phyloP scores from a whole-genome alignment of 2,888 invertebrate genomes.

The Meghimatium bilineatum region DNA sequence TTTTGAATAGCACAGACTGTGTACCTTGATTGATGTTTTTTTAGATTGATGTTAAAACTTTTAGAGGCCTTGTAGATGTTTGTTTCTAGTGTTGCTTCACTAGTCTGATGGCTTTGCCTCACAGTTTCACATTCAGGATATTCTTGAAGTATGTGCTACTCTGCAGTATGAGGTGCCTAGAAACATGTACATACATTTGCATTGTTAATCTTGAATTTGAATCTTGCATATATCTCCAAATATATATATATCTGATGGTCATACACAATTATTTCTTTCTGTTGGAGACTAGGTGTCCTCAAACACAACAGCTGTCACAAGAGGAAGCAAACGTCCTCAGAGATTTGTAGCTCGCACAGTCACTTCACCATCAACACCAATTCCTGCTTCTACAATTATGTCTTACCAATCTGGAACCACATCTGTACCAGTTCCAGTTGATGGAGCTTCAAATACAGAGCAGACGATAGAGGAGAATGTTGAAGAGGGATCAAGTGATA shows the following conservation, averaged over 20 bases:
- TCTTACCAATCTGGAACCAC: conserved; percentile 39
- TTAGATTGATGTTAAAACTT: too few relatives aligned
- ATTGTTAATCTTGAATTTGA: too few relatives aligned
- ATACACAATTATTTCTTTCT: not conserved
- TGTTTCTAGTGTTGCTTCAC: too few relatives aligned
- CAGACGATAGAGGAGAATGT: conserved; percentile 11
- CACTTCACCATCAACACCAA: conserved; percentile 51
- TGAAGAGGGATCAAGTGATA: conserved; percentile 53
- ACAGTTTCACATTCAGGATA: too few relatives aligned
- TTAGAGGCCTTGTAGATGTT: too few relatives aligned
- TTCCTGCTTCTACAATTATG: conserved; percentile 49
- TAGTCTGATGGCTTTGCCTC: too few relatives aligned
- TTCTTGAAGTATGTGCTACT: too few relatives aligned
- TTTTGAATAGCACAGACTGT: too few relatives aligned
- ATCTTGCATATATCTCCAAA: too few relatives aligned
- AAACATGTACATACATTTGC: too few relatives aligned
- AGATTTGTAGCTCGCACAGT: conserved; percentile 51
- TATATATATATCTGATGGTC: not conserved
- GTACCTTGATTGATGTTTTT: too few relatives aligned
- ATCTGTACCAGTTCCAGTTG: conserved; percentile 12
- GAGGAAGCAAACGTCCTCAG: conserved; percentile 36
- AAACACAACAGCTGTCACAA: conserved; percentile 62
- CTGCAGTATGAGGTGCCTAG: too few relatives aligned
- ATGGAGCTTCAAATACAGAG: not conserved
- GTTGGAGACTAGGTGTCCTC: conserved; percentile 59